A percentile compares a stretch with the other conserved stretches of the same genome.
phyloP scores from a whole-genome alignment of 2,113 vertebrate genomes.

The Australoheros scitulus region DNA sequence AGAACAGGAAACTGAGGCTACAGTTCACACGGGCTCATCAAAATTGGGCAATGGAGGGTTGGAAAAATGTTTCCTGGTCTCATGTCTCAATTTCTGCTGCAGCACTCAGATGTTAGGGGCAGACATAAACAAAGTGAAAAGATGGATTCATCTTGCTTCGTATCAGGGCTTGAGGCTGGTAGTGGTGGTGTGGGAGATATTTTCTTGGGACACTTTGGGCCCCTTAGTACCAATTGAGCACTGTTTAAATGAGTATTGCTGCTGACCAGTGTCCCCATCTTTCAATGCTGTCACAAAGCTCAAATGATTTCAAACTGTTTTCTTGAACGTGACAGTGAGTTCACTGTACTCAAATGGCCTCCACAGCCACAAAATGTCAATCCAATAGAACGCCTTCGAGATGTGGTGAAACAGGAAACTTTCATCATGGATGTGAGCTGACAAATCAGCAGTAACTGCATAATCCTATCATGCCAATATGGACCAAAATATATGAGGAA shows the following conservation, averaged over 20 bases:
- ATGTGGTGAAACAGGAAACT: neutral
- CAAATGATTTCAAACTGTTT: neutral
- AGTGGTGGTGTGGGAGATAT: neutral
- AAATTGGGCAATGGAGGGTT: accelerated
- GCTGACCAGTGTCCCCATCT: neutral
- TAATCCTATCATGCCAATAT: too few species aligned
- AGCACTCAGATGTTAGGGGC: neutral
- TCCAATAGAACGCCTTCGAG: neutral
- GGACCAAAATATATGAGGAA: too few species aligned
- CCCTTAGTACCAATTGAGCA: neutral
- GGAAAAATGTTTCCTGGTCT: neutral
- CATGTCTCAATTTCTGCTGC: neutral
- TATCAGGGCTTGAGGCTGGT: neutral
- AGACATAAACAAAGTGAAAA: neutral
- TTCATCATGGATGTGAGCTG: neutral
- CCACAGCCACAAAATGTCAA: neutral
- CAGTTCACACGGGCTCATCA: neutral
- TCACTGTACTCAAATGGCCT: neutral
- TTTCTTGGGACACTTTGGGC: neutral
- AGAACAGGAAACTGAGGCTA: neutral
- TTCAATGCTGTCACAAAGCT: neutral
- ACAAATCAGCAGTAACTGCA: neutral
- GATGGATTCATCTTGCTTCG: neutral
- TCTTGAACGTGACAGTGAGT: neutral
- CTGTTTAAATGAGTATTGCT: neutral